Evolutionary conservation across 2,113 vertebrate species (phyloP), one percentile per base, ranked within the genome.

Genomic region (Cyprinodon brontotheroides): DNA sequence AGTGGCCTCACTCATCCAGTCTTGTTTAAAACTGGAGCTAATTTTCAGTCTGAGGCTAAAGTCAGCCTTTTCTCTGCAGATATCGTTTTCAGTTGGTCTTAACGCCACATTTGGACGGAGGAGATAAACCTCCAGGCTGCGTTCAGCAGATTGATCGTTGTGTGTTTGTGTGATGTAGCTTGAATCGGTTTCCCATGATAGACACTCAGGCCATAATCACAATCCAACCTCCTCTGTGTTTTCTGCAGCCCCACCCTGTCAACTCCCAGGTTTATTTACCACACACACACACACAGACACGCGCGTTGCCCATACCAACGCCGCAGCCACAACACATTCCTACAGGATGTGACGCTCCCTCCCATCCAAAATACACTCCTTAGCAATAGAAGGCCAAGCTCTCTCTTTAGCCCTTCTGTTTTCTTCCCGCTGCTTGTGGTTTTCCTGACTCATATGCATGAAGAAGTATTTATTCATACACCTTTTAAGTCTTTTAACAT

Each of bases 361-460:
- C 75, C 20, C 9, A 61, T 69, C 82, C 85, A 88, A 89, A 91
- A 90, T 87, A 82, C 80, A 77, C 77, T 73, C 83, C 86, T 89
- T 86, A 68, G 70, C 40, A 36, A 65, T 66, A 59, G 5, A 47
- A 72, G 64, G 72, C 67, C 10, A 80, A 40, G 61, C 38, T 60
- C 7, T 15, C 17, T 60, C 60, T 78, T 13, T 69, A 63, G 75
- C 67, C 0, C 64, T 57, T 66, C 38, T 57, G 63, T 4, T 60
- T 65, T 62, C 13, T 3, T 36, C 20, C 63, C n/a, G 22, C 29
- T 29, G 29, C 29, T 29, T 29, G 29, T 29, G 29, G 29, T 29
- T 29, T 29, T 29, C 29, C 29, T 29, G 29, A 29, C 29, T 29
- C 29, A 29, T 29, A 29, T 29, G 29, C 29, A 29, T 29, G 29